Conservation (phyloP, 2,888 invertebrate species). For the Chymomyza caudatula region DNA sequence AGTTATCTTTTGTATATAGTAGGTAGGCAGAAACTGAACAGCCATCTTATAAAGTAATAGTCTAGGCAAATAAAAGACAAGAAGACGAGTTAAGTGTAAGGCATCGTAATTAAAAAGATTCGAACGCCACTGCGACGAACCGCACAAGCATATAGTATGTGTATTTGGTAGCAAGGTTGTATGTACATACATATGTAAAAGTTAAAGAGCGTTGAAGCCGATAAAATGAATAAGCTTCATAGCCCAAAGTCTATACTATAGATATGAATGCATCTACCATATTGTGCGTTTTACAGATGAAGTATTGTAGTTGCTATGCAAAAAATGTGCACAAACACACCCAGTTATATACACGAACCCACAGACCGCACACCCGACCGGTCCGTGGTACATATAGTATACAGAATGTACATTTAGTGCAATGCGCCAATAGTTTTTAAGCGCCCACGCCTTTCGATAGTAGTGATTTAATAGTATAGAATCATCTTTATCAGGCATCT, state of each 20-base stretch:
- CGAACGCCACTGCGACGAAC: neutral
- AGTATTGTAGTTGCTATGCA: neutral
- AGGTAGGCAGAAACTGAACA: neutral
- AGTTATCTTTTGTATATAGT: neutral
- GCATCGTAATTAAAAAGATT: neutral
- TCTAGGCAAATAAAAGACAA: too few relatives aligned
- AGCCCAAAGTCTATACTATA: neutral
- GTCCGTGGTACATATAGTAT: neutral
- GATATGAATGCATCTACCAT: neutral
- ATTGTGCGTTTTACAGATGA: neutral
- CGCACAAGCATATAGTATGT: neutral
- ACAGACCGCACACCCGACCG: neutral
- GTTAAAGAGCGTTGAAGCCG: neutral
- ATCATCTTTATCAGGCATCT: neutral
- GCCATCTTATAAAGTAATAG: too few relatives aligned
- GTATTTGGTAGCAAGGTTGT: neutral
- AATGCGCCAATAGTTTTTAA: neutral
- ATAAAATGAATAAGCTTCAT: neutral
- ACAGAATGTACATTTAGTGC: neutral
- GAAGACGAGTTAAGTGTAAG: neutral
- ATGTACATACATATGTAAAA: neutral
- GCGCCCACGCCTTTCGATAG: too few relatives aligned
- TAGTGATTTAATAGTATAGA: neutral
- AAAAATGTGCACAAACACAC: neutral
- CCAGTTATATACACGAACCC: neutral